Conservation (phyloP, 2,113 vertebrate genomes). For the Mesoclemmys tuberculata region DNA sequence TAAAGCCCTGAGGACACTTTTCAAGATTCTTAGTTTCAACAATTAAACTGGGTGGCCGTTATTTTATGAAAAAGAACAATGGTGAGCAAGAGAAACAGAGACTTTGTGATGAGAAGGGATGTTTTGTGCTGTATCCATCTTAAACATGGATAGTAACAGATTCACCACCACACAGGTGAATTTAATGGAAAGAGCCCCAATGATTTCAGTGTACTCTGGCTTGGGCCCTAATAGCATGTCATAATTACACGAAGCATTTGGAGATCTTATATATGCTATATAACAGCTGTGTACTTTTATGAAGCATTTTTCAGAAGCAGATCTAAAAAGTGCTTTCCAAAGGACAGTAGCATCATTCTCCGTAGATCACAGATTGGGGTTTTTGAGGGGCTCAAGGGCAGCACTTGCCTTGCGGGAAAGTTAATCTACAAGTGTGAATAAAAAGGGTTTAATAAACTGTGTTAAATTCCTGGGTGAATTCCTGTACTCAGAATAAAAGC, state of each 20-base stretch:
- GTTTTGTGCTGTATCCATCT: background rate
- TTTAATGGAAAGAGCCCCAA: background rate
- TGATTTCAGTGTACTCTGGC: background rate
- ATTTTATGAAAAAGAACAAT: constrained; percentile 51
- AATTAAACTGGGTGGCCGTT: constrained; percentile 30
- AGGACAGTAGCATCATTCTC: background rate
- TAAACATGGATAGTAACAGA: fast-evolving
- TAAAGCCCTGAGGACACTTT: constrained; percentile 58
- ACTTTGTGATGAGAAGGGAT: background rate
- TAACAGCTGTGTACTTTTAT: no score
- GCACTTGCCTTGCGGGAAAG: background rate
- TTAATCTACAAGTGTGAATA: background rate
- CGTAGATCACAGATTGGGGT: fast-evolving
- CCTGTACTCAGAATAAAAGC: background rate
- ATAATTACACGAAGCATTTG: background rate
- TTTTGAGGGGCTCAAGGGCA: background rate
- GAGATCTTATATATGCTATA: no score
- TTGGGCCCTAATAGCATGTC: background rate
- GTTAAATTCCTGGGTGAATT: background rate
- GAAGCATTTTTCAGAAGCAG: background rate
- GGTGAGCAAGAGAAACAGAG: constrained; percentile 27
- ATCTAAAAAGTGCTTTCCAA: background rate
- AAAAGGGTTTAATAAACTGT: no score
- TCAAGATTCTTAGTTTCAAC: background rate
- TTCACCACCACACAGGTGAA: background rate